Evolutionary conservation across 2,888 invertebrate species (phyloP), one percentile per base, ranked within the genome.

Genomic region (Yponomeuta malinellus): DNA sequence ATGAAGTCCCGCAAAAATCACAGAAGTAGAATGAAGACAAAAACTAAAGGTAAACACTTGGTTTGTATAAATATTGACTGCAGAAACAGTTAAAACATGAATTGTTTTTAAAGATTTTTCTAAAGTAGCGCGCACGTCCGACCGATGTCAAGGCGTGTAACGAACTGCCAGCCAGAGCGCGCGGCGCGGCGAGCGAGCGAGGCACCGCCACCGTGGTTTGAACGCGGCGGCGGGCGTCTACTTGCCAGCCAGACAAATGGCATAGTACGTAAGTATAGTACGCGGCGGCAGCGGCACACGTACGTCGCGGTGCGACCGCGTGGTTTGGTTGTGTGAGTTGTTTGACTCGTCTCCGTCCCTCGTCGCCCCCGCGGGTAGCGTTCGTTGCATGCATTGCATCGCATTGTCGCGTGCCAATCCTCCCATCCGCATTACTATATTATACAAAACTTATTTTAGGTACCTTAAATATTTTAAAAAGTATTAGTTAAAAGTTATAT

Each of bases 111-210:
- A 76, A 76, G 74, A 74, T 76, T 77, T 78, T 59, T 71, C 71
- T 74, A 75, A 74, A 72, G 74, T 72, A 82, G 80, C 79, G 81
- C 76, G 81, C 77, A 83, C 90, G 85, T 83, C 87, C 82, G 79
- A 77, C 78, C 81, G 63, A 72, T 78, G 75, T 76, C 79, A 84
- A 83, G 82, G 85, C 86, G 87, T 87, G 90, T 82, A 86, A 85
- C 84, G 85, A 83, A 90, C 91, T 90, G 33, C 33, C 86, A 73
- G 72, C 74, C 23, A n/a, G 65, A 12, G 67, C 48, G 69, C 33
- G 33, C 63, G 15, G 69, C 59, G 63, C 69, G 31, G 70, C 52
- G 59, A 33, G 52, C 33, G 23, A 33, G 33, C 5, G 33, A 33
- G 69, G 59, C 70, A 63, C 63, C 70, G 69, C 31, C 70, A 63